Conservation (phyloP, 2,888 invertebrate species). For the Athrips mouffetella region DNA sequence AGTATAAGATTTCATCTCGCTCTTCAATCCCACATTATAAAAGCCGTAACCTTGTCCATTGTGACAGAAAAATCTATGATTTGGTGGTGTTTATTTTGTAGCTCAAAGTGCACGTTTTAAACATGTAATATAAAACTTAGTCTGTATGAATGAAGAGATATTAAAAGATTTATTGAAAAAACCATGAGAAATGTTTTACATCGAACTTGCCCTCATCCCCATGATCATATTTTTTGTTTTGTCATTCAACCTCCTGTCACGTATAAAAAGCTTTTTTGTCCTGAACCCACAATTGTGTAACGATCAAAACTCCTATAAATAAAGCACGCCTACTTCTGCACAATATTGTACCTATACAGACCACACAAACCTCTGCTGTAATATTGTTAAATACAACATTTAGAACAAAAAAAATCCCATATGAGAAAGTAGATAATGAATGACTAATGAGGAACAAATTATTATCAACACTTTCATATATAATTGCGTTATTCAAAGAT, state of each 20-base stretch:
- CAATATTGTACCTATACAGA: conserved; percentile 12
- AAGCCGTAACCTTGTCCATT: too few species aligned
- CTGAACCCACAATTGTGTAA: conserved; percentile 44
- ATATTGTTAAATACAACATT: too few species aligned
- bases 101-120: neutral
- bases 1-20: too few species aligned
- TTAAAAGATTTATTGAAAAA: neutral
- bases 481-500: too few species aligned
- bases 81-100: too few species aligned
- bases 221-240: conserved; percentile 1
- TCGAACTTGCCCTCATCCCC: neutral
- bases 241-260: conserved; percentile 39
- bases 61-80: too few species aligned
- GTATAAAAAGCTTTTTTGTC: conserved; percentile 38
- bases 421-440: too few species aligned
- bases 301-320: conserved; percentile 67
- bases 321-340: conserved; percentile 59
- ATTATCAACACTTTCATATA: too few species aligned
- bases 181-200: neutral
- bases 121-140: neutral
- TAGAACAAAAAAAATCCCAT: too few species aligned
- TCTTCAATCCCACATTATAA: too few species aligned
- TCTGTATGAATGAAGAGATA: neutral
- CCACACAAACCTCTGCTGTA: too few species aligned
- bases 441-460: too few species aligned